Evolutionary conservation across 1,140 invertebrate species (phyloP), one percentile per base, ranked within the genome.

Genomic region (Stegodyphus dumicola): DNA sequence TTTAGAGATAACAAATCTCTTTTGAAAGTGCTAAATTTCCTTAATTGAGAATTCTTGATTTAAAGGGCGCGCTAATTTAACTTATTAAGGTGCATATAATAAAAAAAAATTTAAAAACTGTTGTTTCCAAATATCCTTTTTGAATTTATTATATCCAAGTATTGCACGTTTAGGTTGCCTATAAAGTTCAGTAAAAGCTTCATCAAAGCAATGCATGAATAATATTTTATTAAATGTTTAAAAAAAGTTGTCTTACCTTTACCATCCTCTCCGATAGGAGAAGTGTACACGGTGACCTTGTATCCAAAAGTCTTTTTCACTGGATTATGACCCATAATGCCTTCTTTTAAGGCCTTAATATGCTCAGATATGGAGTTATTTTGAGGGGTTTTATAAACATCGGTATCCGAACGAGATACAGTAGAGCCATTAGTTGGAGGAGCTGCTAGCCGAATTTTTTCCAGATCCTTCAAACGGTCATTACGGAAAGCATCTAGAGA

Each of bases 301-400:
- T 88, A 88, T 7, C 87, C 87, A 51, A 88, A 88, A 10, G 84
- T 87, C 66, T 87, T 87, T 70, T 88, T 88, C 7, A 78, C 77
- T 0, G 86, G 86, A 70, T 87, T 87, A 15, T 77, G 67, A 15
- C 77, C 77, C 70, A 80, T 77, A 51, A 87, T 77, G 7, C 80
- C 78, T 18, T 87, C 86, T 51, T 80, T 87, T 60, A 87, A 9
- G 0, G 78, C 74, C 33, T 65, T 69, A 33, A 87, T 87, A 7
- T 87, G 78, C 48, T 87, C 86, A 0, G 86, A 87, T 0, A 87
- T 53, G 4, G 86, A 87, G 49, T 54, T 70, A 60, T 87, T 86
- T 5, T 65, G n/a, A 5, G 69, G 53, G 0, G 77, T 49, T 6
- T 60, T 49, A 7, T 49, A 13, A 6, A 67, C 10, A 2, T 60